Evolutionary conservation across 1,140 invertebrate species (phyloP), one percentile per base, ranked within the genome.

Genomic region (Caenorhabditis remanei): DNA sequence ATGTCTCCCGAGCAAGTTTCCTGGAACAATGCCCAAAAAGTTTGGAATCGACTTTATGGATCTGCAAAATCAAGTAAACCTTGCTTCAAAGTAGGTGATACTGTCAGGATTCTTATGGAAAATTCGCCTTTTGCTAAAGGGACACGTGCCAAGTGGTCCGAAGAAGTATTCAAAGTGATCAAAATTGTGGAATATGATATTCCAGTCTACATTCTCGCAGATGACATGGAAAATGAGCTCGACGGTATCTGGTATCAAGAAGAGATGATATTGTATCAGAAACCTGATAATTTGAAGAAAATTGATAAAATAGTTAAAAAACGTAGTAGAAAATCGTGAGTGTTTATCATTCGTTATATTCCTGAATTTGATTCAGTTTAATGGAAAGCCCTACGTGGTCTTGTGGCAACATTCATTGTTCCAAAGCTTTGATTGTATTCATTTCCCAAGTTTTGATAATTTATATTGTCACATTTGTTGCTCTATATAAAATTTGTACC

Each of bases 401-500:
- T 24, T 63, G 58, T 63, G 58, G 58, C 0, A 63, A 14, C 3
- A 32, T 14, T 9, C n/a, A 63, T 14, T 63, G 58, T 32, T 63
- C 58, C 5, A 63, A 63, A 32, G 2, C 58, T 4, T 63, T 32
- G 24, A 0, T 63, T 32, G 58, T 63, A 32, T 63, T 63, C n/a
- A 1, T 63, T 1, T 24, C 58, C 32, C 58, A 63, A 63, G 58
- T 63, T 9, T 63, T 63, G 24, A 32, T 63, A 32, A 63, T 63
- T 63, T 63, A 63, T 32, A 8, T 63, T 63, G 58, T 63, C 24
- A 32, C 11, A 40, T 63, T 24, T 63, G 21, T 63, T 63, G n/a
- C 58, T 24, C 6, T 63, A 32, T 63, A 63, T 63, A 63, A 63
- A 63, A 63, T 63, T 63, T 63, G 58, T 63, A 63, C 58, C 1